Conservation (phyloP, 2,797 vertebrate species). For the Anisognathus igniventris region DNA sequence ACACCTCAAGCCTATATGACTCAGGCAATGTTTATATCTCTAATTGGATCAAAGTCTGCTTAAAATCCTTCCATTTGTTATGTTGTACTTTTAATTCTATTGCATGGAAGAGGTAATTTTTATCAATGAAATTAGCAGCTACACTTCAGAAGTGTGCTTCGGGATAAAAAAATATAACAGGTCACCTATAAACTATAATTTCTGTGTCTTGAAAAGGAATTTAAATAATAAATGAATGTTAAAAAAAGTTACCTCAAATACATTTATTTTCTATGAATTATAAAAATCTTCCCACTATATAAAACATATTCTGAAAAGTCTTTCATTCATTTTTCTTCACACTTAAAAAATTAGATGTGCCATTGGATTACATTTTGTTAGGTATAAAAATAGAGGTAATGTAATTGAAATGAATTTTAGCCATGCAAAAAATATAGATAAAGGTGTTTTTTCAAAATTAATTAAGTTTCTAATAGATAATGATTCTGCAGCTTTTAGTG, state of each 20-base stretch:
- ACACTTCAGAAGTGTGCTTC: background rate
- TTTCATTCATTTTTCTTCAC: background rate
- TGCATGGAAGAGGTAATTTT: background rate
- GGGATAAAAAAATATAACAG: background rate
- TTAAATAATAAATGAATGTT: background rate
- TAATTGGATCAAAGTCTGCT: background rate
- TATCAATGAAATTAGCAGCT: background rate
- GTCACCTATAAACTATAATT: background rate
- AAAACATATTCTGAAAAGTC: background rate
- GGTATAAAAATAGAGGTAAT: background rate
- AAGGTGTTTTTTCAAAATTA: background rate
- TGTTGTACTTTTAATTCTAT: background rate
- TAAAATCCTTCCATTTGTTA: background rate
- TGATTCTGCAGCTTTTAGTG: background rate
- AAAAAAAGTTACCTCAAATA: background rate
- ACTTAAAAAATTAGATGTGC: background rate
- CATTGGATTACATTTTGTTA: background rate
- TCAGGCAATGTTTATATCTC: background rate
- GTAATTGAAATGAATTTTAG: background rate
- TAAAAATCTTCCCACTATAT: background rate
- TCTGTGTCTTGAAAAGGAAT: background rate
- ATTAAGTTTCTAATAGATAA: background rate
- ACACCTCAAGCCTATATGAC: background rate
- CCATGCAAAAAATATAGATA: background rate
- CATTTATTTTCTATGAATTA: background rate